Evolutionary conservation across 2,797 vertebrate genomes (phyloP).

Genomic region (Mallotus villosus): DNA sequence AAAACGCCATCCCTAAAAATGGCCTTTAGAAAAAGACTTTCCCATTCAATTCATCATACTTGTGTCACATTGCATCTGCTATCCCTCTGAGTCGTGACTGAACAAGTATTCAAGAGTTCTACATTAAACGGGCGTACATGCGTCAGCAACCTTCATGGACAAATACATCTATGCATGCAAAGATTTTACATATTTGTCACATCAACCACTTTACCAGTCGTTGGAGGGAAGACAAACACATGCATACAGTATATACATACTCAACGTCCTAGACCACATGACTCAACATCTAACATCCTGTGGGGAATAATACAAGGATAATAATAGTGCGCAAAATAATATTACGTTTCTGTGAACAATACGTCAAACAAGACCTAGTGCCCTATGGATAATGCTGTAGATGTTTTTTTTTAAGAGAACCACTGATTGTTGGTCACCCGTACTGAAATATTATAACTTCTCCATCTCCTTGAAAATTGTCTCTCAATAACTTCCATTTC

Average conservation of each 20-base stretch:
- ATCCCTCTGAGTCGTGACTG: conserved; percentile 29
- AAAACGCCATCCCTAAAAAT: conserved; percentile 71
- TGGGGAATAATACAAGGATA: neutral
- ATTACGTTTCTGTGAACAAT: neutral
- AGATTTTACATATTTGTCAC: too few relatives aligned
- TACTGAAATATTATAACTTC: neutral
- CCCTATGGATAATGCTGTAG: neutral
- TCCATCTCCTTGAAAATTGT: neutral
- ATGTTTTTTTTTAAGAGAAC: neutral
- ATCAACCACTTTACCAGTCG: neutral
- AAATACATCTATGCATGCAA: too few relatives aligned
- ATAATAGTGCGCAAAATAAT: neutral
- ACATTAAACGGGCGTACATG: conserved; percentile 9
- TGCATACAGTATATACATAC: neutral
- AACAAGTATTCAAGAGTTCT: conserved; percentile 42
- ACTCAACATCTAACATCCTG: neutral
- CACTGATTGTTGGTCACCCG: neutral
- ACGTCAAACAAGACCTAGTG: neutral
- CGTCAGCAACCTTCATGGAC: too few relatives aligned
- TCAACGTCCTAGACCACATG: neutral
- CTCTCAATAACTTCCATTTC: conserved; percentile 21
- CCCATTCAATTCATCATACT: conserved; percentile 62
- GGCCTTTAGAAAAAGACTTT: conserved; percentile 55
- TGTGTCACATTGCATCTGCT: conserved; percentile 39
- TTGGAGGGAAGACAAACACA: conserved; percentile 1